Base-by-base conservation (phyloP, 1,140 invertebrate species). In the Listronotus oregonensis region DNA sequence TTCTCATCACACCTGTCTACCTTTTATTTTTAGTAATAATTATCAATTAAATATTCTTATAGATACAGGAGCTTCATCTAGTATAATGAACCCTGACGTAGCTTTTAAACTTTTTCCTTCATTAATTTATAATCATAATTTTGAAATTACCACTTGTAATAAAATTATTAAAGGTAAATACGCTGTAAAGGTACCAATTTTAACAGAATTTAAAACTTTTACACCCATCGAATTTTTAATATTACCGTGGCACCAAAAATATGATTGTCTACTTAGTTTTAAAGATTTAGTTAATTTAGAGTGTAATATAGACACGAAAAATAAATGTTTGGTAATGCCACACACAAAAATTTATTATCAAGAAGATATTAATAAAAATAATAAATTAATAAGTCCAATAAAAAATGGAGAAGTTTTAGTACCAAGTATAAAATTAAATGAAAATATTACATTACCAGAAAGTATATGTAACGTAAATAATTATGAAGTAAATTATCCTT, bases 401-500 rank as follows among this genome's bases (percentile, higher is more conserved):
- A 55, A 55, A 55, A 39, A 55, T 1, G 52, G 31, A 39, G 31
- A 55, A 43, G 37, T 39, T 39, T 15, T 39, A 39, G 52, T 55
- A 2, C 21, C 52, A 6, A n/a, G 32, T 14, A 55, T 55, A 9
- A 37, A 39, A 39, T 5, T 55, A 3, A 39, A 55, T n/a, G 37
- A 55, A n/a, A 14, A 55, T n/a, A 3, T 39, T 21, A 39, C 27
- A 3, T 18, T 7, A 3, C 52, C 52, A 1, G 37, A 37, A 55
- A 55, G 52, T 39, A 34, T 39, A n/a, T 55, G 12, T 39, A 39
- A 3, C 15, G 52, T 55, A 12, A 5, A 55, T 21, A 55, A 55
- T 39, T 55, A 39, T 39, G 6, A 55, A 55, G 10, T 55, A n/a
- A 55, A 55, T n/a, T 55, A 55, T 6, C 37, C 52, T 43, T 55